These are phyloP conservation scores for Ibidorhyncha struthersii DNA, from an alignment of 2,113 vertebrate species.

Conservation along the genomic window DNA sequence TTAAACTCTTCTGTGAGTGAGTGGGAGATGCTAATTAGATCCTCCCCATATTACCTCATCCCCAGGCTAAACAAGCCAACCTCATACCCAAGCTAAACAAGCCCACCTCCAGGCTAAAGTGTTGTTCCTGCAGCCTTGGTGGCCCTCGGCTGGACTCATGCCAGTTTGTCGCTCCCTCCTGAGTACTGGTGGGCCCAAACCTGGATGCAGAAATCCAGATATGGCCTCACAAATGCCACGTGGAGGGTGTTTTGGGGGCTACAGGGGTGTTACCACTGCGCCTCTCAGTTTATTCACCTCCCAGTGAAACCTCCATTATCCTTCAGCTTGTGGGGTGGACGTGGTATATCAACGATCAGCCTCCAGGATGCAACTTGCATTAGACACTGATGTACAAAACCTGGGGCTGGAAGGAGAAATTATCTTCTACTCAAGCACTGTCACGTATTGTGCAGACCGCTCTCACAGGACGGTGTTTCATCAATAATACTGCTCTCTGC, in stretches of 20 bases:
- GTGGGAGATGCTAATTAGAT: background rate
- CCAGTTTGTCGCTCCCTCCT: background rate
- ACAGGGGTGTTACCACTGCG: background rate
- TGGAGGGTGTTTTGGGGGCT: background rate
- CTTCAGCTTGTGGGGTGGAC: background rate
- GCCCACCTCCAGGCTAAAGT: background rate
- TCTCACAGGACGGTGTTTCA: background rate
- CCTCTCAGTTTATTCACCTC: background rate
- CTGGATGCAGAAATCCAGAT: background rate
- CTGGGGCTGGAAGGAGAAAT: background rate
- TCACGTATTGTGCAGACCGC: background rate
- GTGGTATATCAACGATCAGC: rapidly evolving
- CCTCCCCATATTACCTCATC: background rate
- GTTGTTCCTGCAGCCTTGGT: background rate
- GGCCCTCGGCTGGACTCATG: rapidly evolving
- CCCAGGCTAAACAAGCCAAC: background rate
- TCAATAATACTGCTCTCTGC: background rate
- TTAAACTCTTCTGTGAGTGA: background rate
- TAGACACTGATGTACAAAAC: background rate
- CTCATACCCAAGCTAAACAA: background rate
- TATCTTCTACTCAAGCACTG: background rate
- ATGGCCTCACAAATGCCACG: rapidly evolving
- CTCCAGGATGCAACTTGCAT: background rate
- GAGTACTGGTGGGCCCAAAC: background rate
- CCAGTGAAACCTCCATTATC: background rate